Evolutionary conservation across 2,113 vertebrate species (phyloP).

Genomic region (Lophius piscatorius): DNA sequence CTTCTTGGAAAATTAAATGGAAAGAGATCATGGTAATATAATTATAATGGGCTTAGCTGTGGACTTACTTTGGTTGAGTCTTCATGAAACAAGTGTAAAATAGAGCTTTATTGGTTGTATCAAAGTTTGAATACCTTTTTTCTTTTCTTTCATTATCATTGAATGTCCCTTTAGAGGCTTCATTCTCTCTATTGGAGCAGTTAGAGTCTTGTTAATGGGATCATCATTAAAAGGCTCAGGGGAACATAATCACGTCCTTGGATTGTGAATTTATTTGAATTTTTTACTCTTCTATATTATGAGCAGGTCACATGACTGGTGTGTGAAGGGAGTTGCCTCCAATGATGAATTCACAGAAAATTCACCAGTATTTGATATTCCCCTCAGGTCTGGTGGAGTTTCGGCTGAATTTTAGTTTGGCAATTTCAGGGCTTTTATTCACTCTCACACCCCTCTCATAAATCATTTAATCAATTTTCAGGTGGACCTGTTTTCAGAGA

Average conservation of each 20-base stretch:
- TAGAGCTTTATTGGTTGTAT: not conserved
- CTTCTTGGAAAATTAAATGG: constrained; percentile 8
- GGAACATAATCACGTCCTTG: constrained; percentile 4
- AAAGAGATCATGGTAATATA: not conserved
- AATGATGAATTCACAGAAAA: not conserved
- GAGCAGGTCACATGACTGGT: too few relatives aligned
- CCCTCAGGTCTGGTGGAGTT: not conserved
- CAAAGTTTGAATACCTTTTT: not conserved
- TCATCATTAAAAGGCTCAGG: not conserved
- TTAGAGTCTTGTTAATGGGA: not conserved
- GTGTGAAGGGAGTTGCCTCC: not conserved
- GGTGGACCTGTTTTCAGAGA: not conserved
- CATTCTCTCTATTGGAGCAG: not conserved
- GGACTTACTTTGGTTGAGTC: not conserved
- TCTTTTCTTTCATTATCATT: not conserved
- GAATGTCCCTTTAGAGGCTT: not conserved
- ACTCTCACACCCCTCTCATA: too few relatives aligned
- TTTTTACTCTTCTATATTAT: not conserved
- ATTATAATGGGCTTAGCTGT: not conserved
- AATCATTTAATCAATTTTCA: too few relatives aligned
- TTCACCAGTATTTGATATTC: not conserved
- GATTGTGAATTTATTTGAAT: not conserved
- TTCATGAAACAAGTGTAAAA: not conserved
- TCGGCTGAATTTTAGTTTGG: not conserved
- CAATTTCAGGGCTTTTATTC: too few relatives aligned